Conservation (phyloP, 2,113 vertebrate genomes). For the Rhodinocichla rosea region DNA sequence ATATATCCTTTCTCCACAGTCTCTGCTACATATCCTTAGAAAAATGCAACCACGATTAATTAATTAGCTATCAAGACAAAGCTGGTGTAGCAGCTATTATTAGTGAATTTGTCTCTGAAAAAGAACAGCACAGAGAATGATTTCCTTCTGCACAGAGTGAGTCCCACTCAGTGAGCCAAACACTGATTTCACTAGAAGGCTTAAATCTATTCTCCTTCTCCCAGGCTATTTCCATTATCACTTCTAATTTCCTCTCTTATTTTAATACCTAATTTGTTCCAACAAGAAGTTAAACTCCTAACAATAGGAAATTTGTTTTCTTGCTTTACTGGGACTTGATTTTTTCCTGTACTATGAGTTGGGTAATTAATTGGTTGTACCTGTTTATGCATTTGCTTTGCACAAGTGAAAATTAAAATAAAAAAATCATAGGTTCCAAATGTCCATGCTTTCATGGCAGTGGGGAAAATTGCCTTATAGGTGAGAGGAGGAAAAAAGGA, state of each 20-base stretch:
- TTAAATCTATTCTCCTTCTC: background rate
- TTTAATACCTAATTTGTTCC: background rate
- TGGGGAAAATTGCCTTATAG: background rate
- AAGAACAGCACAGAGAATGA: background rate
- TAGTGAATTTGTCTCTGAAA: background rate
- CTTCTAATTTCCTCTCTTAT: constrained; percentile 15
- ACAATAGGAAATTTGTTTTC: background rate
- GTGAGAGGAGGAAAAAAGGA: fast-evolving
- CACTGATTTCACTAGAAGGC: background rate
- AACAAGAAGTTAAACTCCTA: background rate
- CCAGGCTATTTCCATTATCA: background rate
- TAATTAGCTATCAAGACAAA: background rate
- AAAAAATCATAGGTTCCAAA: background rate
- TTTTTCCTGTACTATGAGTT: background rate
- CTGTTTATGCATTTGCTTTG: background rate
- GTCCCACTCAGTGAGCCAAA: background rate
- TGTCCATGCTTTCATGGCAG: fast-evolving
- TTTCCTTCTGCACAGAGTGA: background rate
- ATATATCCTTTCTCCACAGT: background rate
- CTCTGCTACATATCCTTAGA: background rate
- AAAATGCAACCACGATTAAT: background rate
- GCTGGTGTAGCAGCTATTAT: background rate
- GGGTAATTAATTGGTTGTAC: background rate
- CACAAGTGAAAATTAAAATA: background rate
- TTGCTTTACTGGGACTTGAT: background rate